Percentiles rank a stretch among this genome's conserved stretches.
Conservation (phyloP, 2,888 invertebrate genomes). For the Spilosoma lubricipeda region DNA sequence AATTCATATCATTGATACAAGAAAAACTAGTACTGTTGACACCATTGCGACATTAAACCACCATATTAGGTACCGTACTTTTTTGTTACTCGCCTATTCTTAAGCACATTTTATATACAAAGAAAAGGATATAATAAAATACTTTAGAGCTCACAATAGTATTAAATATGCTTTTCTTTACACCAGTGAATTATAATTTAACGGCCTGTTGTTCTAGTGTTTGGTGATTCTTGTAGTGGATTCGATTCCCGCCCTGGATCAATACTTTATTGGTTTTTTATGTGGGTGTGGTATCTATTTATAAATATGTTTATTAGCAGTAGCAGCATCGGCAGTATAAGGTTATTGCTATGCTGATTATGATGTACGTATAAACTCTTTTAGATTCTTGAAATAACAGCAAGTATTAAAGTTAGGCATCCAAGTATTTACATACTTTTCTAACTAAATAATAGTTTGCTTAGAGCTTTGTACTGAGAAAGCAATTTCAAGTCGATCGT, state of each 20-base stretch:
- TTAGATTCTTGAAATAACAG: too few species aligned
- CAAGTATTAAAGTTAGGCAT: too few species aligned
- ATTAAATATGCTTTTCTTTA: neutral
- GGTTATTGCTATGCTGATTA: too few species aligned
- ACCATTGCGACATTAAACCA: slow-evolving; percentile 19
- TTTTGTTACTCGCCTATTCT: slow-evolving; percentile 25
- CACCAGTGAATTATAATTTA: neutral
- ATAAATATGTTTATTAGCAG: too few species aligned
- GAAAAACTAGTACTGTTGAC: slow-evolving; percentile 38
- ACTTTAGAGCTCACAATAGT: neutral
- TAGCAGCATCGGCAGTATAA: too few species aligned
- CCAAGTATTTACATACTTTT: neutral
- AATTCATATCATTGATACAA: slow-evolving; percentile 30
- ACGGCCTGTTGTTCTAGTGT: too few species aligned
- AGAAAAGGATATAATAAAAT: slow-evolving; percentile 6
- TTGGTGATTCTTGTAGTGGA: too few species aligned
- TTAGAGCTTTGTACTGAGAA: neutral
- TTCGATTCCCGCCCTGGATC: too few species aligned
- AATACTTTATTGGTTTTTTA: too few species aligned
- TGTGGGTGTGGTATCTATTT: too few species aligned
- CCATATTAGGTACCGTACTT: slow-evolving; percentile 8
- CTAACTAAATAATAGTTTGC: neutral
- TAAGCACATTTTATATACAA: slow-evolving; percentile 15
- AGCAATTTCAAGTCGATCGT: neutral
- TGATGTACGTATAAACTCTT: too few species aligned